Evolutionary conservation across 1,140 invertebrate genomes (phyloP), one percentile per base, ranked within the genome.

Genomic region (Metopolophium dirhodum): DNA sequence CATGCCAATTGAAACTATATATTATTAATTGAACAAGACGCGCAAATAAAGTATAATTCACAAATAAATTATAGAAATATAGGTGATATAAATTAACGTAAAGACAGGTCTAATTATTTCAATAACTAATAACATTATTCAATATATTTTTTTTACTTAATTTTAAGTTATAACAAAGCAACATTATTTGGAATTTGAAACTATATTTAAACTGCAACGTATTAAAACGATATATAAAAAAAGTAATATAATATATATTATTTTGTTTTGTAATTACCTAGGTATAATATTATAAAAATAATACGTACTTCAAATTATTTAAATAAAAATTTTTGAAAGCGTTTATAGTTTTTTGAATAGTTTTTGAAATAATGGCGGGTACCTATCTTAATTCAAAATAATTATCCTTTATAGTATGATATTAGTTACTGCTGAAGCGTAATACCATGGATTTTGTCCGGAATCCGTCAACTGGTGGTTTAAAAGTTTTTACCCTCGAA

Each of bases 381-480:
- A 61, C 26, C 11, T 61, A 30, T 9, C 23, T 68, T 68, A 68
- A 41, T 41, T 41, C 4, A 41, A n/a, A 68, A 68, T 68, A 14
- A 68, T n/a, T 68, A 68, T n/a, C 26, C 3, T 11, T n/a, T 3
- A 14, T 14, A 68, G 26, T 61, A 61, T 11, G 3, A 68, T 68
- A 68, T n/a, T 68, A 30, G 30, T 77, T 77, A 77, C 4, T 35
- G 3, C 61, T 18, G 45, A 45, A 47, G 11, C 20, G 51, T 54
- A 35, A 51, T 54, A 37, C 49, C 2, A 26, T 57, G 35, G 22
- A 37, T 90, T 57, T 61, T 90, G 37, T 54, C 18, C 26, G 6
- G 35, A 68, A 90, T 68, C 7, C 54, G 7, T 45, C 57, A 90
- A 90, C 89, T 61, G 37, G 89, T 90, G 89, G 89, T 68, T 90